Percentiles rank a stretch among this genome's conserved stretches.
phyloP scores from a whole-genome alignment of 1,140 invertebrate species.

The Formica selysi region DNA sequence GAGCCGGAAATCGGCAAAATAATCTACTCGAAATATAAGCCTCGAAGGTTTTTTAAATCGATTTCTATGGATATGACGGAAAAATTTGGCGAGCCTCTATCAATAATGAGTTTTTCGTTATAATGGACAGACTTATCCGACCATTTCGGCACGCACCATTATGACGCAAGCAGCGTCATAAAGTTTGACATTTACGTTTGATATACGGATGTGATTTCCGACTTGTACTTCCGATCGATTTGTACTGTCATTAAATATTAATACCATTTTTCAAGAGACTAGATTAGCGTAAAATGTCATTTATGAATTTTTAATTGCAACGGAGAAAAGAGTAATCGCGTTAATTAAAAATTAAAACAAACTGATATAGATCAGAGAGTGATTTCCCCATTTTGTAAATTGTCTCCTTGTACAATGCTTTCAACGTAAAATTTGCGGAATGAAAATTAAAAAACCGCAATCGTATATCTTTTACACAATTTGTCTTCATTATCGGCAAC shows the following conservation, averaged over 20 bases:
- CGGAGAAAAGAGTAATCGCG: background rate
- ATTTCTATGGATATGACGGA: background rate
- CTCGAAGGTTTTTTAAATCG: background rate
- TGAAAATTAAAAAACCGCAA: background rate
- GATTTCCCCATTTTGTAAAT: background rate
- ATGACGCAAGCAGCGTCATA: background rate
- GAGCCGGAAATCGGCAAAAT: background rate
- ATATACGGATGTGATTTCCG: background rate
- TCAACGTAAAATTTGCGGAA: background rate
- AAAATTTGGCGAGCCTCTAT: background rate
- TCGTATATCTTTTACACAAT: background rate
- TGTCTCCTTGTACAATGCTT: background rate
- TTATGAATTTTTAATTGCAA: background rate
- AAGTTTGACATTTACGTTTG: slow-evolving; percentile 20
- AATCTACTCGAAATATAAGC: background rate
- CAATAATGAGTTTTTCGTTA: background rate
- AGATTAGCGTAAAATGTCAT: background rate
- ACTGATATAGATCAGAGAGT: background rate
- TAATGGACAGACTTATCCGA: background rate
- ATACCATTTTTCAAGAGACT: too few relatives aligned
- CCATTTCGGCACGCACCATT: background rate
- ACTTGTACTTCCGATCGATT: background rate
- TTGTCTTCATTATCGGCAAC: background rate
- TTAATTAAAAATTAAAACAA: too few relatives aligned
- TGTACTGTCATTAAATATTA: slow-evolving; percentile 16